These are phyloP conservation scores for Rhopalosiphum nymphaeae DNA, from an alignment of 2,888 invertebrate genomes.

Conservation along the genomic window DNA sequence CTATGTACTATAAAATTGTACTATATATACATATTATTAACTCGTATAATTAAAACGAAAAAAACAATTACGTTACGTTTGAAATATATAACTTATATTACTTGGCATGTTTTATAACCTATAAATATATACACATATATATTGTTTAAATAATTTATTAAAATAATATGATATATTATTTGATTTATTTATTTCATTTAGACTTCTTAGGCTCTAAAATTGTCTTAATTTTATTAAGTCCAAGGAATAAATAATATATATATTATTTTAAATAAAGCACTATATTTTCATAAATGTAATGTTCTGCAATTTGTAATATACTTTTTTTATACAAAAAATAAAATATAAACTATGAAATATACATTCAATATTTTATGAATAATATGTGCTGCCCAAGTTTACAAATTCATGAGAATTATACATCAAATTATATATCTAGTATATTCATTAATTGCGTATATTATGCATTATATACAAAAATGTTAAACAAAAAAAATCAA, in stretches of 20 bases:
- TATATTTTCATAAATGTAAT: background rate
- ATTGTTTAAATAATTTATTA: background rate
- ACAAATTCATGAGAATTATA: background rate
- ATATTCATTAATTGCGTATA: background rate
- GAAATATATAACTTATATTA: background rate
- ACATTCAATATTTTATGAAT: background rate
- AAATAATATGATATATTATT: background rate
- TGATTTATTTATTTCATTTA: background rate
- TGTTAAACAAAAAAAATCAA: background rate
- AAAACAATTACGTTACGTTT: background rate
- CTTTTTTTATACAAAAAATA: background rate
- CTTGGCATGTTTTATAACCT: background rate
- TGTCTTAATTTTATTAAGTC: background rate
- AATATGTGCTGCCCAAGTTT: background rate
- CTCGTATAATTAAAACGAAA: background rate
- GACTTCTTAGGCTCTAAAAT: background rate
- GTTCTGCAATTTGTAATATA: background rate
- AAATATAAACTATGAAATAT: background rate
- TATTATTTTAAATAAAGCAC: background rate
- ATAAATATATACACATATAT: background rate
- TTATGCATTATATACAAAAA: background rate
- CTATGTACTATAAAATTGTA: background rate
- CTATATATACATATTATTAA: background rate
- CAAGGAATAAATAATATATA: background rate
- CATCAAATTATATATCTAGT: background rate